phyloP scores from a whole-genome alignment of 2,797 vertebrate genomes.

The Falco columbarius region DNA sequence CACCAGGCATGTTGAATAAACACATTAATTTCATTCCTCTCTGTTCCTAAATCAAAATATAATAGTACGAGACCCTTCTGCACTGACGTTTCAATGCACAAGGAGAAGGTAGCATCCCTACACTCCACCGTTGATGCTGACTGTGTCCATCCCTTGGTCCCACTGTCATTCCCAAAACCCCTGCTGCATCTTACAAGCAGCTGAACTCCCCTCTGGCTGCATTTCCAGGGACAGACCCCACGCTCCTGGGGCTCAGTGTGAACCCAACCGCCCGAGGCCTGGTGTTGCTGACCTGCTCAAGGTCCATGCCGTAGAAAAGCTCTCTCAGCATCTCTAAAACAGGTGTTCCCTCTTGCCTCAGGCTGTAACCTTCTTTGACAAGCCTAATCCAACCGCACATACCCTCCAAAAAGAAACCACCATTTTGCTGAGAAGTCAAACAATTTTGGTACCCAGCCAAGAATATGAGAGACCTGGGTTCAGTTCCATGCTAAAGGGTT shows the following conservation, averaged over 20 bases:
- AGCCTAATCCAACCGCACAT: neutral
- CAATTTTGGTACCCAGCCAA: neutral
- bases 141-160: neutral
- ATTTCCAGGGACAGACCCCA: neutral
- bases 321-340: neutral
- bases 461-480: neutral
- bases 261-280: neutral
- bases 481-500: neutral
- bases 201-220: neutral
- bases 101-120: neutral
- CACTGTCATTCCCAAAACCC: neutral
- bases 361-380: neutral
- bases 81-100: neutral
- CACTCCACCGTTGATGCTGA: accelerated
- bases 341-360: neutral
- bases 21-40: neutral
- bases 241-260: neutral
- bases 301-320: neutral
- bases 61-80: neutral
- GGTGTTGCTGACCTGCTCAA: neutral
- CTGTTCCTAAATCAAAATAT: neutral
- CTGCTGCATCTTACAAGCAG: neutral
- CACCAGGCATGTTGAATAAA: neutral
- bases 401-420: neutral
- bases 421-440: neutral